These are phyloP conservation scores for Amblyornis subalaris DNA, from an alignment of 2,113 vertebrate species.

Conservation along the genomic window DNA sequence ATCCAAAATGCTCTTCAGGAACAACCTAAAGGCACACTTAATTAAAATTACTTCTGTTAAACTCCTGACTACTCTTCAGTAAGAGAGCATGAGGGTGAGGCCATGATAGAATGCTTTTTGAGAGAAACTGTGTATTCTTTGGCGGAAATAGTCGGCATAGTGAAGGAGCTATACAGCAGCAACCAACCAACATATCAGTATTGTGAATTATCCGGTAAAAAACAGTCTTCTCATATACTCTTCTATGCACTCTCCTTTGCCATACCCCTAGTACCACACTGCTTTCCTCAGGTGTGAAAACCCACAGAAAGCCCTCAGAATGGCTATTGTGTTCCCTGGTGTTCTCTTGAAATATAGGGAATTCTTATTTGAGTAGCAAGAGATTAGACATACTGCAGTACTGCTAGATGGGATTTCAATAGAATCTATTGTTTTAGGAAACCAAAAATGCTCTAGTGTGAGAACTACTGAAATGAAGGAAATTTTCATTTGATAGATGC, in stretches of 20 bases:
- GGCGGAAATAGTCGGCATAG: not conserved
- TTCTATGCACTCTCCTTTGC: not conserved
- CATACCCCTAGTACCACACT: not conserved
- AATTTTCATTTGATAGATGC: conserved; percentile 16
- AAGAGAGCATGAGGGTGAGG: not conserved
- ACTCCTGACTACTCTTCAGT: not conserved
- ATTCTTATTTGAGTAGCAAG: not conserved
- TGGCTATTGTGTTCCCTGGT: not conserved
- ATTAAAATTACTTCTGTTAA: not conserved
- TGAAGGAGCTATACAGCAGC: not conserved
- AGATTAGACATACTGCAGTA: not conserved
- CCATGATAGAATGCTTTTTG: not conserved
- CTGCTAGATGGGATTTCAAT: not conserved
- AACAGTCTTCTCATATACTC: not conserved
- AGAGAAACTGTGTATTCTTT: not conserved
- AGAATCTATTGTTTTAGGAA: not conserved
- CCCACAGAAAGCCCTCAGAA: not conserved
- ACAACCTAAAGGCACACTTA: not conserved
- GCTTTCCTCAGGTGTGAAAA: not conserved
- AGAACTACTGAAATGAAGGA: not conserved
- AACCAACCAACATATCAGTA: not conserved
- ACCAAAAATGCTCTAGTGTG: not conserved
- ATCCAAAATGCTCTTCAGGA: not conserved
- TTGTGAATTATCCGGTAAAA: not conserved
- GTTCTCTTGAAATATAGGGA: not conserved